Percentiles rank a stretch among this genome's conserved stretches.
These are phyloP conservation scores for Perccottus glenii DNA, from an alignment of 2,113 vertebrate genomes.

Conservation along the genomic window DNA sequence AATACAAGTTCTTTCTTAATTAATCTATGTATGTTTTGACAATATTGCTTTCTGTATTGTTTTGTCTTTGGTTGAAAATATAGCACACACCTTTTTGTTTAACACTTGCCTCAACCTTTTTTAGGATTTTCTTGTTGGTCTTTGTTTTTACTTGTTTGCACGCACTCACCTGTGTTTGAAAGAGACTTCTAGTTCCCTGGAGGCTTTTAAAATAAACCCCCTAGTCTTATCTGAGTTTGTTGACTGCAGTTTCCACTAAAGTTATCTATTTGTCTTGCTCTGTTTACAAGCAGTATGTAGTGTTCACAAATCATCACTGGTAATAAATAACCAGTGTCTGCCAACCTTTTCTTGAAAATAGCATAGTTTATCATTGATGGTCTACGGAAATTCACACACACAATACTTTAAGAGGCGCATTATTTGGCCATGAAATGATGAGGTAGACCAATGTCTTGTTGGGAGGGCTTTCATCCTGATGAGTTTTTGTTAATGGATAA, in stretches of 20 bases:
- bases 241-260: constrained; percentile 20
- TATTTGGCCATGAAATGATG: constrained; percentile 34
- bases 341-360: constrained; percentile 53
- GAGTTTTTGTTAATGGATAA: constrained; percentile 59
- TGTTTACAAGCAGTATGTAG: constrained; percentile 47
- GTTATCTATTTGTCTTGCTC: constrained; percentile 27
- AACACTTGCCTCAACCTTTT: constrained; percentile 38
- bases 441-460: constrained; percentile 49
- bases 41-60: neutral
- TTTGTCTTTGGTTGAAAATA: neutral
- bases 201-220: constrained; percentile 42
- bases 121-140: constrained; percentile 30
- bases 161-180: constrained; percentile 4
- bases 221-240: constrained; percentile 38
- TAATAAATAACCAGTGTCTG: constrained; percentile 57
- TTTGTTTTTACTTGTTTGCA: constrained; percentile 29
- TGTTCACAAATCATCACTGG: constrained; percentile 46
- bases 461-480: constrained; percentile 44
- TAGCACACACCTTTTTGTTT: too few species aligned
- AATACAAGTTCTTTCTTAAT: neutral
- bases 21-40: neutral
- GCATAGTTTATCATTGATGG: neutral
- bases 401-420: constrained; percentile 21
- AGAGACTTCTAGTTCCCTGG: neutral
- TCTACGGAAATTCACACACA: constrained; percentile 32